phyloP scores from a whole-genome alignment of 2,113 vertebrate species.

The Callaeas wilsoni region DNA sequence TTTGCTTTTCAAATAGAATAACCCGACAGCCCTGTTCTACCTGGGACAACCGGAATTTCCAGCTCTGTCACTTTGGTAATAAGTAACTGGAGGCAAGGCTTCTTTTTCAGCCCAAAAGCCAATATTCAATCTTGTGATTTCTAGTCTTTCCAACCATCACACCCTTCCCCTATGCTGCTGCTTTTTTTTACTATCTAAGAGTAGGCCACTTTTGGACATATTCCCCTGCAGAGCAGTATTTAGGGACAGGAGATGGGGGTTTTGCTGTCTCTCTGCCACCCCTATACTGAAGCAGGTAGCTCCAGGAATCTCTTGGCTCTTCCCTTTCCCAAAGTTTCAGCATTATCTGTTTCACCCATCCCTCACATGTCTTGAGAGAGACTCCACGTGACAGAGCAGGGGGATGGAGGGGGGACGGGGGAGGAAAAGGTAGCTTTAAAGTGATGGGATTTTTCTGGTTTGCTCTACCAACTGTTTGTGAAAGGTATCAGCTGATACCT shows the following conservation, averaged over 20 bases:
- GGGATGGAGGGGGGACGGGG: not conserved
- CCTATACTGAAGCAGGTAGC: not conserved
- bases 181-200: rapidly evolving
- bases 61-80: not conserved
- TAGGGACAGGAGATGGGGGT: rapidly evolving
- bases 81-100: not conserved
- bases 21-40: not conserved
- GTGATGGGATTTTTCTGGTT: not conserved
- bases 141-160: not conserved
- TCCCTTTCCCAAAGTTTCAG: not conserved
- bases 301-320: not conserved
- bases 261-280: not conserved
- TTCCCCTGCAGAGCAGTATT: not conserved
- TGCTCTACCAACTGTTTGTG: not conserved
- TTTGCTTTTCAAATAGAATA: not conserved
- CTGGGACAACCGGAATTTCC: not conserved
- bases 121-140: not conserved
- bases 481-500: not conserved
- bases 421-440: not conserved
- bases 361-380: not conserved
- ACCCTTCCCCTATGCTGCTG: not conserved
- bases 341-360: not conserved
- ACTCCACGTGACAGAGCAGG: not conserved
- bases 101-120: not conserved
- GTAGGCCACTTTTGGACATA: not conserved